Conservation (phyloP, 2,797 vertebrate genomes). For the Sebastes kiyomatsui region DNA sequence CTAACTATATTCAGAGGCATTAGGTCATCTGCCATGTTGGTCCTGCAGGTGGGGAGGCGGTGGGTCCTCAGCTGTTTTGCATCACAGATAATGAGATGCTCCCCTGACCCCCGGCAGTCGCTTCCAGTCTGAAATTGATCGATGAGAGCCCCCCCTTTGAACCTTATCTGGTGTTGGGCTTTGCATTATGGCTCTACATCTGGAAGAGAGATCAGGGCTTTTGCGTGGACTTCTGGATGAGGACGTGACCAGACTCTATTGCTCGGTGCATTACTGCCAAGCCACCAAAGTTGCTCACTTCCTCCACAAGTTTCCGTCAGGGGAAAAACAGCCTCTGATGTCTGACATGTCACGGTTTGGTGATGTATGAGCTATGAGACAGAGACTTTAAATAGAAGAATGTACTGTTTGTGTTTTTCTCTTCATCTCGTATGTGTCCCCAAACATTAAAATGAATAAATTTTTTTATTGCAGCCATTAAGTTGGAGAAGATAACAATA, state of each 20-base stretch:
- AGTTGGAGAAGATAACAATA: constrained; percentile 27
- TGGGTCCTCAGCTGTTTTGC: constrained; percentile 70
- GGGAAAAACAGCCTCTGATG: constrained; percentile 61
- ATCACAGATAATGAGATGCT: constrained; percentile 75
- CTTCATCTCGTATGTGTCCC: constrained; percentile 39
- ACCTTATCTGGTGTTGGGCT: constrained; percentile 75
- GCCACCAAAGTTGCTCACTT: constrained; percentile 78
- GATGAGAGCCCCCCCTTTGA: constrained; percentile 67
- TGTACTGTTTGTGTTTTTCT: constrained; percentile 48
- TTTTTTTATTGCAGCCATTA: constrained; percentile 20
- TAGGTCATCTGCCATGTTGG: constrained; percentile 28
- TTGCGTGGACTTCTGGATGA: constrained; percentile 61
- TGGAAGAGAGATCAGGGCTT: constrained; percentile 73
- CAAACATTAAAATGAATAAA: constrained; percentile 14
- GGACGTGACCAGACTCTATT: constrained; percentile 77
- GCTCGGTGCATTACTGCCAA: constrained; percentile 72
- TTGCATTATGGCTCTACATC: constrained; percentile 71
- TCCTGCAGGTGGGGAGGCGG: constrained; percentile 53
- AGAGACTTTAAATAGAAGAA: constrained; percentile 58
- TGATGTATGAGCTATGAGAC: constrained; percentile 68
- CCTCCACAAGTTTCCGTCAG: constrained; percentile 73
- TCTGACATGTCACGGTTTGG: constrained; percentile 66
- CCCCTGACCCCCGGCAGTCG: constrained; percentile 58
- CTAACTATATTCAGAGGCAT: not conserved
- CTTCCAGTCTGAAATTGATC: constrained; percentile 71